phyloP scores from a whole-genome alignment of 2,797 vertebrate genomes.

The Enteromius unitaeniatus region DNA sequence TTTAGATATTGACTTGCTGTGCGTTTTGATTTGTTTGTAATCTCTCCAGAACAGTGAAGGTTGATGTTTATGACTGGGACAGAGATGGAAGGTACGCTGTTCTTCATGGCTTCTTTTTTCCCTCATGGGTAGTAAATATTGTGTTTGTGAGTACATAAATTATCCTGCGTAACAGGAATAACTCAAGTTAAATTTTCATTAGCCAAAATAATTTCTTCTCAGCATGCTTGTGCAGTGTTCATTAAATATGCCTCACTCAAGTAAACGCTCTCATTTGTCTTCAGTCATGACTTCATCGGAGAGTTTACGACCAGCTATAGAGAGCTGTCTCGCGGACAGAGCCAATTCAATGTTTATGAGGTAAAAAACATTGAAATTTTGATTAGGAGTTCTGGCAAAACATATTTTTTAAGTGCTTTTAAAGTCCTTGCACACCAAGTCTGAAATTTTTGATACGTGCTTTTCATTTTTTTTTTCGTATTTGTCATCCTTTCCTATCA shows the following conservation, averaged over 20 bases:
- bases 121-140: conserved; percentile 35
- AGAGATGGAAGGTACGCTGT: conserved; percentile 90
- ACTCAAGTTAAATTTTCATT: conserved; percentile 10
- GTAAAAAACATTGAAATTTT: conserved; percentile 66
- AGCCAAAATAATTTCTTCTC: conserved; percentile 14
- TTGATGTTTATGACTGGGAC: conserved; percentile 97
- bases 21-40: conserved; percentile 43
- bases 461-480: too few species aligned
- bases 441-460: too few species aligned
- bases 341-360: conserved; percentile 96
- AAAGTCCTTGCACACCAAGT: too few species aligned
- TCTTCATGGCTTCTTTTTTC: conserved; percentile 8
- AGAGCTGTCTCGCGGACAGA: conserved; percentile 91
- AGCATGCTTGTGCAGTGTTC: background rate
- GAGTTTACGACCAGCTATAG: conserved; percentile 97
- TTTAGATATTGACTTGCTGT: conserved; percentile 33
- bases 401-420: background rate
- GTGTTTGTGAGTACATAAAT: conserved; percentile 14
- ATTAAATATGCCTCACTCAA: background rate
- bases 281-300: conserved; percentile 93
- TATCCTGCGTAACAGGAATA: conserved; percentile 13
- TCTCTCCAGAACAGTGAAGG: conserved; percentile 90
- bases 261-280: conserved; percentile 14
- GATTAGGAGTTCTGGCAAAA: background rate
- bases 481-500: too few species aligned